Evolutionary conservation across 1,140 invertebrate genomes (phyloP), one percentile per base, ranked within the genome.

Genomic region (Drosophila sulfurigaster): DNA sequence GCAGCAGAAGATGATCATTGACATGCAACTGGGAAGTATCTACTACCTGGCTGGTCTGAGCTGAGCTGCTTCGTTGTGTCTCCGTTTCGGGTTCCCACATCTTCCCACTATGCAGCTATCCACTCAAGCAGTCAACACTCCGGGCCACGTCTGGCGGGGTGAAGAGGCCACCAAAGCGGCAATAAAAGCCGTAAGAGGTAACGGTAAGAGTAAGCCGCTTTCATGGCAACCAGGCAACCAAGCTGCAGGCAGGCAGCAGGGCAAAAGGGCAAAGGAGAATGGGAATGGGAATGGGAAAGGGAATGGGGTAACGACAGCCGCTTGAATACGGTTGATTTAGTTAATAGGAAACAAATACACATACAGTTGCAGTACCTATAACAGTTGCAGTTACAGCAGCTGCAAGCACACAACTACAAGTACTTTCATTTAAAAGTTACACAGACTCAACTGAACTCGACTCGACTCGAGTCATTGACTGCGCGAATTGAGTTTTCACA

Each of bases 291-390:
- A 4, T 3, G 20, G 3, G 3, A 25, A 25, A 4, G 20, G 20
- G 51, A 54, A 54, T 54, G 51, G 20, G 52, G 69, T 63, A 71
- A 72, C 59, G 68, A 48, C 71, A 77, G 75, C 5, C 41, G 77
- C 74, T 88, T 81, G 66, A 88, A 81, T 89, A 68, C 67, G 65
- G 63, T 77, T 88, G 80, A 82, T 75, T 87, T 83, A 73, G 83
- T 83, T 83, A 83, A 80, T 80, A 59, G 80, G 69, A 81, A 88
- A 75, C 85, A 87, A 88, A 75, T 86, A 85, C 75, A 63, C 56
- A 45, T 30, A 16, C 65, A 62, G 3, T 59, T 25, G 35, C 57
- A 59, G 41, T 25, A 4, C 3, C 20, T 25, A 25, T 20, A 3
- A 51, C 43, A 38, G 16, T 56, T 63, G 13, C 32, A 38, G 16